Evolutionary conservation across 2,797 vertebrate species (phyloP), one percentile per base, ranked within the genome.

Genomic region (Cynodonichthys magdalenae): DNA sequence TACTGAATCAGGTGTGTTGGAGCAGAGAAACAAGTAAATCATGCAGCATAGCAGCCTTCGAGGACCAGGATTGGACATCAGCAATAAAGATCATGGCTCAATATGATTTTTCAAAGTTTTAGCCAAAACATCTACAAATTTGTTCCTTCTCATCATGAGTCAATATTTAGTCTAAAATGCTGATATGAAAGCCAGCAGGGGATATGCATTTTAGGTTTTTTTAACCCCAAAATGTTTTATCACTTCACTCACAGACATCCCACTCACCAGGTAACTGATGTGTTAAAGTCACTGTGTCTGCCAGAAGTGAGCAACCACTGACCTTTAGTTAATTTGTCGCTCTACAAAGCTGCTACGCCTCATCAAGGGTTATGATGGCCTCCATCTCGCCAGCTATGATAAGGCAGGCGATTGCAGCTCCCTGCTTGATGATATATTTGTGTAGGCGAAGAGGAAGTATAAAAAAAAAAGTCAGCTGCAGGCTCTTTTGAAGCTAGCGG

Each of bases 401-500:
- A 10, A 8, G 46, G 63, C 29, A 18, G 24, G 72, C 27, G 12
- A 53, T 50, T 1, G 19, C 15, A 58, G 45, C 31, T 48, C 55
- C 51, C 48, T 63, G 68, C 69, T 60, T 27, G 9, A 56, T 72
- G 62, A 59, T 71, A 29, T 66, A 69, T 74, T 53, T 55, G 34
- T 49, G 53, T 53, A 48, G 41, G 42, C 45, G 45, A 7, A 46
- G 5, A 10, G 3, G 9, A 68, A n/a, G 39, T 56, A 56, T 58
- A 18, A 11, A 19, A 42, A 45, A 54, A 79, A 51, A 71, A 81
- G 71, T 80, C 80, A 71, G 27, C 53, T 49, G 56, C 49, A 48
- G 74, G 24, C 29, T 58, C 65, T 74, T 84, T 83, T 84, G 79
- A 89, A 80, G 81, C 69, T 48, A 41, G 69, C 63, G 67, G 59